Evolutionary conservation across 2,888 invertebrate species (phyloP).

Genomic region (Lochmaea crataegi): DNA sequence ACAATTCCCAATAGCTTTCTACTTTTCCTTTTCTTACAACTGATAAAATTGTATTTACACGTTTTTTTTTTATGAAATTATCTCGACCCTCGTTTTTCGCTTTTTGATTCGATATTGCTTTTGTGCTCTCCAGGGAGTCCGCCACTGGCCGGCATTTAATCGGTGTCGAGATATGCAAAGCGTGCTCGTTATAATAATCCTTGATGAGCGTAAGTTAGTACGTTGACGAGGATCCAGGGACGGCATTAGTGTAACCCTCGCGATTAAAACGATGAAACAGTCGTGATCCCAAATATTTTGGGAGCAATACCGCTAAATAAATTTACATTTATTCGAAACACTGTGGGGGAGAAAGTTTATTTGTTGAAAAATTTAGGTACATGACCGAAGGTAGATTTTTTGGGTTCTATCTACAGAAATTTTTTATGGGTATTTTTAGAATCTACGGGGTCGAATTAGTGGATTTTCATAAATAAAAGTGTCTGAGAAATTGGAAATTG

Average conservation of each 20-base stretch:
- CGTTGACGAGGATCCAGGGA: slow-evolving; percentile 46
- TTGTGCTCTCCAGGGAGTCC: slow-evolving; percentile 24
- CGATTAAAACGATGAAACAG: slow-evolving; percentile 40
- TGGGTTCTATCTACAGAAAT: too few relatives aligned
- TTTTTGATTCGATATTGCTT: slow-evolving; percentile 12
- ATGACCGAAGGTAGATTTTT: too few relatives aligned
- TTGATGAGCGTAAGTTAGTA: slow-evolving; percentile 64
- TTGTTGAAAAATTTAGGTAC: too few relatives aligned
- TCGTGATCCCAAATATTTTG: slow-evolving; percentile 30
- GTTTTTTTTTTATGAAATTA: background rate
- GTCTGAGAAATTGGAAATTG: too few relatives aligned
- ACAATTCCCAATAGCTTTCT: too few relatives aligned
- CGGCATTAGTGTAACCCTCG: slow-evolving; percentile 48
- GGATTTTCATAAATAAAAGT: too few relatives aligned
- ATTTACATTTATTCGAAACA: slow-evolving; percentile 12
- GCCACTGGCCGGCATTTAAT: slow-evolving; percentile 54
- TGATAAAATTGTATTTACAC: too few relatives aligned
- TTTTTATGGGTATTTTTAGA: too few relatives aligned
- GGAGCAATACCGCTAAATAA: slow-evolving; percentile 1
- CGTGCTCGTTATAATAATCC: slow-evolving; percentile 65
- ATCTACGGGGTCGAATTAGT: too few relatives aligned
- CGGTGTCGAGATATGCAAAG: slow-evolving; percentile 64
- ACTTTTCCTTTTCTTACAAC: too few relatives aligned
- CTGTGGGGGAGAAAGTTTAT: background rate
- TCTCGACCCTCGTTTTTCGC: background rate